phyloP scores from a whole-genome alignment of 2,797 vertebrate species.

The Scarus forsteni region DNA sequence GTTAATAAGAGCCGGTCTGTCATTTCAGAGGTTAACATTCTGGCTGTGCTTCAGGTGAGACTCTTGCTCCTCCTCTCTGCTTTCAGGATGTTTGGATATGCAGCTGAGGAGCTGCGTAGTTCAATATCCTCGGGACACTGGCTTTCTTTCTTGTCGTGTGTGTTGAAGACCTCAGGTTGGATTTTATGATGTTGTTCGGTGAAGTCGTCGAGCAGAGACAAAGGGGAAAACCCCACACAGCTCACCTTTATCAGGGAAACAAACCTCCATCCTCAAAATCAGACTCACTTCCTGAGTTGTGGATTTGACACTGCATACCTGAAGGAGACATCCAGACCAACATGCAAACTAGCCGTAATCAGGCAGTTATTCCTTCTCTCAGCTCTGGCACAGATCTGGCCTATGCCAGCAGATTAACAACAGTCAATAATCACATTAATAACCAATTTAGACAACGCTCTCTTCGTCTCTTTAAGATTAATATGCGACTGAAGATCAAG shows the following conservation, averaged over 20 bases:
- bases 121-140: slow-evolving; percentile 28
- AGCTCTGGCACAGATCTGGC: background rate
- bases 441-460: too few relatives aligned
- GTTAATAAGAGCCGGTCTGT: background rate
- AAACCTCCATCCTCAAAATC: slow-evolving; percentile 31
- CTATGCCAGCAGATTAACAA: background rate
- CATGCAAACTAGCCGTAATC: slow-evolving; percentile 39
- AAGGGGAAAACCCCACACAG: slow-evolving; percentile 4
- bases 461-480: too few relatives aligned
- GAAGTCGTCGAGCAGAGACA: background rate
- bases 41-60: background rate
- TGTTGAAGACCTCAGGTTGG: slow-evolving; percentile 1
- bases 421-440: background rate
- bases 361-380: background rate
- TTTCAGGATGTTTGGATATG: slow-evolving; percentile 55
- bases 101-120: slow-evolving; percentile 12
- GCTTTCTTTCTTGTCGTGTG: background rate
- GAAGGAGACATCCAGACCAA: slow-evolving; percentile 11
- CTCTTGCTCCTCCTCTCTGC: slow-evolving; percentile 16
- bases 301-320: slow-evolving; percentile 7
- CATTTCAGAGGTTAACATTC: background rate
- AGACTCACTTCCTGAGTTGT: slow-evolving; percentile 26
- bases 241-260: slow-evolving; percentile 10
- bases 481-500: too few relatives aligned
- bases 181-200: background rate